phyloP scores from a whole-genome alignment of 2,113 vertebrate species.

The Rhinoderma darwinii region DNA sequence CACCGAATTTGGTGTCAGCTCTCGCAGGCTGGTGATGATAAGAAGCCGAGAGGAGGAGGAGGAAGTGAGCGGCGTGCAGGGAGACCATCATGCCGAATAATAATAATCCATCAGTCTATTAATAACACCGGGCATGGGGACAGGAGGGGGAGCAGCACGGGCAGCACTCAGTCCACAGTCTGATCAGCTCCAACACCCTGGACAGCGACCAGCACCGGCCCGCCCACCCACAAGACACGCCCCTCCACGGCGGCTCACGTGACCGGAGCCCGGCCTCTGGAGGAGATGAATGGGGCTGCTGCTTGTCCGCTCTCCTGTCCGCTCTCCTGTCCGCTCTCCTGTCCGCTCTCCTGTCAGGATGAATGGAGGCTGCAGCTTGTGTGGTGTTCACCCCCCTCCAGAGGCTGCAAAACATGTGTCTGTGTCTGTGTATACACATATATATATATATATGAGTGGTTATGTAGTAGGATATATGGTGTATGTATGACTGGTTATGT shows the following conservation, averaged over 20 bases:
- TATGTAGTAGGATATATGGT: background rate
- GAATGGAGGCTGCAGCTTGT: slow-evolving; percentile 14
- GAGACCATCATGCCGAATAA: slow-evolving; percentile 12
- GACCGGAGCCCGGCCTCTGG: slow-evolving; percentile 33
- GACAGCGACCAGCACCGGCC: slow-evolving; percentile 66
- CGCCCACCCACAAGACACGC: slow-evolving; percentile 44
- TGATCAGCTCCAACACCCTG: slow-evolving; percentile 66
- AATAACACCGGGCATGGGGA: background rate
- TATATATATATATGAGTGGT: background rate
- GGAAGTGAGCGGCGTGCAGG: slow-evolving; percentile 24
- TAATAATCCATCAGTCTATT: slow-evolving; percentile 31
- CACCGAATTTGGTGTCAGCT: slow-evolving; percentile 40
- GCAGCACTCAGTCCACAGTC: background rate
- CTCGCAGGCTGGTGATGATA: background rate
- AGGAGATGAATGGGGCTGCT: slow-evolving; percentile 37
- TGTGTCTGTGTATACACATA: background rate
- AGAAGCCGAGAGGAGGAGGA: slow-evolving; percentile 24
- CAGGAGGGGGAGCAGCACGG: background rate
- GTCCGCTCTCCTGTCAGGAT: background rate
- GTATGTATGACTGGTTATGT: background rate
- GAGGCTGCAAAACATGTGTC: too few relatives aligned
- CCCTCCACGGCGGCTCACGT: slow-evolving; percentile 26
- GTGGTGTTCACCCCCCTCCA: too few relatives aligned
- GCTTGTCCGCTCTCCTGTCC: too few relatives aligned
- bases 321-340: background rate